These are phyloP conservation scores for Vandiemenella viatica DNA, from an alignment of 2,888 invertebrate genomes.

Conservation along the genomic window DNA sequence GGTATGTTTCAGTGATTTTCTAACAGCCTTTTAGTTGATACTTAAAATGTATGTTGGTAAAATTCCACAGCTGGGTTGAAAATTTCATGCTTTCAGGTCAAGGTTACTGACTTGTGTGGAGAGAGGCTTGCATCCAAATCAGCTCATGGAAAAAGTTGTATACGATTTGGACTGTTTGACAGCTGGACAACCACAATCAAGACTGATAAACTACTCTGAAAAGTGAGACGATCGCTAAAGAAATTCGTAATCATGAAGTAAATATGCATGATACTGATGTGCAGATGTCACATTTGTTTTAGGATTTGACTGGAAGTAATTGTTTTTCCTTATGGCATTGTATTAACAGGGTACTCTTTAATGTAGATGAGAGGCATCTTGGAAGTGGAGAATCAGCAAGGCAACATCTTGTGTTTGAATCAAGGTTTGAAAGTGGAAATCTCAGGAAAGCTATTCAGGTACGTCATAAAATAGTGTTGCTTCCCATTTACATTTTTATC, in stretches of 20 bases:
- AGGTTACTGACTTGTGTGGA: slow-evolving; percentile 52
- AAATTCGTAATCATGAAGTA: background rate
- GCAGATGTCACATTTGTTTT: no score
- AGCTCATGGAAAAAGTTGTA: slow-evolving; percentile 44
- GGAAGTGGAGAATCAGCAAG: slow-evolving; percentile 31
- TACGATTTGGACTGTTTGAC: slow-evolving; percentile 50
- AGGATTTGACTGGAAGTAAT: background rate
- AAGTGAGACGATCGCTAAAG: slow-evolving; percentile 1
- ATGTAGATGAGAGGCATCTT: slow-evolving; percentile 36
- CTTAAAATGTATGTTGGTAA: no score
- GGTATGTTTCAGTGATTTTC: no score
- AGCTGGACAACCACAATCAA: slow-evolving; percentile 1
- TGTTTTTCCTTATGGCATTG: no score
- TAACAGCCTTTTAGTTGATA: no score
- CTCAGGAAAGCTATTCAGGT: slow-evolving; percentile 68
- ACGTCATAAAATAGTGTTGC: slow-evolving; percentile 13
- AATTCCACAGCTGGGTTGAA: no score
- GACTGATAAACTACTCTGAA: background rate
- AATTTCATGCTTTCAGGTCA: no score
- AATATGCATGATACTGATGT: background rate
- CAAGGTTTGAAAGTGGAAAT: slow-evolving; percentile 77
- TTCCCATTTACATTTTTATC: slow-evolving; percentile 1
- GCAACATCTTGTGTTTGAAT: slow-evolving; percentile 52
- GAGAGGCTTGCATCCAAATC: slow-evolving; percentile 44
- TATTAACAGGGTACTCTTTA: slow-evolving; percentile 30